phyloP scores from a whole-genome alignment of 2,113 vertebrate genomes.

The Dipodomys spectabilis region DNA sequence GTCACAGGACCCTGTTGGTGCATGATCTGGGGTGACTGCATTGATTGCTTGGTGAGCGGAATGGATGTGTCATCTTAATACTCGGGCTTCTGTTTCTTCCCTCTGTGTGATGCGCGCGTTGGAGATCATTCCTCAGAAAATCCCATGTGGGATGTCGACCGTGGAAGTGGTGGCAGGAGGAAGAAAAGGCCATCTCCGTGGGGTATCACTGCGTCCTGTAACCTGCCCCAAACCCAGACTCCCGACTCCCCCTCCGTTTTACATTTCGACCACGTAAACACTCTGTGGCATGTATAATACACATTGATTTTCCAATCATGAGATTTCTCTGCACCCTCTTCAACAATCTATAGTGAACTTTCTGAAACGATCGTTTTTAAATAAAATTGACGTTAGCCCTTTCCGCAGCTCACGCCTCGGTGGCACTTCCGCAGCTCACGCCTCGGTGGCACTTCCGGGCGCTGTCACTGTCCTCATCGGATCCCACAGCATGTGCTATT shows the following conservation, averaged over 20 bases:
- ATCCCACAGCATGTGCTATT: neutral
- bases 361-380: conserved; percentile 21
- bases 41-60: neutral
- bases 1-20: neutral
- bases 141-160: neutral
- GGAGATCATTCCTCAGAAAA: neutral
- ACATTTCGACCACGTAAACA: neutral
- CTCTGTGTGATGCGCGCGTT: neutral
- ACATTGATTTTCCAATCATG: conserved; percentile 2
- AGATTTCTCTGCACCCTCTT: conserved; percentile 21
- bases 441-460: neutral
- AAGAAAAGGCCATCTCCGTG: accelerated
- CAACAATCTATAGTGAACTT: conserved; percentile 25
- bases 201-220: neutral
- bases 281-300: no score
- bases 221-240: no score
- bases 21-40: no score
- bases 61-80: neutral
- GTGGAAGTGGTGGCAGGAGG: accelerated
- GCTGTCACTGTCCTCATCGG: neutral
- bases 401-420: neutral
- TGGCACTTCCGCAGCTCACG: neutral
- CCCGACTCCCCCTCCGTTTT: neutral
- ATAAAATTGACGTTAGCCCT: neutral
- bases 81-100: neutral